phyloP scores from a whole-genome alignment of 2,113 vertebrate genomes.

The Microcebus murinus region DNA sequence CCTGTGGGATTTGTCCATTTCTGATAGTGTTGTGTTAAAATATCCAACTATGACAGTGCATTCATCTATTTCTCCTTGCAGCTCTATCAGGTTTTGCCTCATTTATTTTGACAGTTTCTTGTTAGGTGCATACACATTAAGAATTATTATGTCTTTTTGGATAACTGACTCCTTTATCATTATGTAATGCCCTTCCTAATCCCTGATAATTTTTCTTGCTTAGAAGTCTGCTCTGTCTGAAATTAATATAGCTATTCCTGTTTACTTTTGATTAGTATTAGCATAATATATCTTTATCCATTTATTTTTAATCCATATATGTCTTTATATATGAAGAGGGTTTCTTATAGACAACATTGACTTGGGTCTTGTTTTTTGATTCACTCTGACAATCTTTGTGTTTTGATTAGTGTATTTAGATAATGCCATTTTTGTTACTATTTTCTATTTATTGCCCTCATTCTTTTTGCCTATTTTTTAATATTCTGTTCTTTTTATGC shows the following conservation, averaged over 20 bases:
- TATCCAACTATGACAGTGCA: background rate
- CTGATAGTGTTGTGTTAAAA: background rate
- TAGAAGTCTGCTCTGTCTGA: background rate
- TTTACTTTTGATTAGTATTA: background rate
- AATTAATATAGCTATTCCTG: background rate
- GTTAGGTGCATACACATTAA: background rate
- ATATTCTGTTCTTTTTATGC: background rate
- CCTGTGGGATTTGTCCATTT: background rate
- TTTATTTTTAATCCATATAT: background rate
- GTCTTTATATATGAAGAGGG: background rate
- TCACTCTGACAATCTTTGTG: background rate
- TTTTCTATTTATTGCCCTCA: background rate
- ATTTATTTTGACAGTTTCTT: background rate
- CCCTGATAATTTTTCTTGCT: background rate
- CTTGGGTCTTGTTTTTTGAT: background rate
- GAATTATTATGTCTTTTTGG: background rate
- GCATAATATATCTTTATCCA: background rate
- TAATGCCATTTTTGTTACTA: background rate
- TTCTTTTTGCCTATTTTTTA: background rate
- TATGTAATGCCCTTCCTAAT: background rate
- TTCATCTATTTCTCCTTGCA: background rate
- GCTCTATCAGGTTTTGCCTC: background rate
- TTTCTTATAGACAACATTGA: background rate
- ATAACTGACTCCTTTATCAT: background rate
- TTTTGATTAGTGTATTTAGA: background rate